These are phyloP conservation scores for Scolopax bukidnonensis DNA, from an alignment of 2,797 vertebrate genomes.

Conservation along the genomic window DNA sequence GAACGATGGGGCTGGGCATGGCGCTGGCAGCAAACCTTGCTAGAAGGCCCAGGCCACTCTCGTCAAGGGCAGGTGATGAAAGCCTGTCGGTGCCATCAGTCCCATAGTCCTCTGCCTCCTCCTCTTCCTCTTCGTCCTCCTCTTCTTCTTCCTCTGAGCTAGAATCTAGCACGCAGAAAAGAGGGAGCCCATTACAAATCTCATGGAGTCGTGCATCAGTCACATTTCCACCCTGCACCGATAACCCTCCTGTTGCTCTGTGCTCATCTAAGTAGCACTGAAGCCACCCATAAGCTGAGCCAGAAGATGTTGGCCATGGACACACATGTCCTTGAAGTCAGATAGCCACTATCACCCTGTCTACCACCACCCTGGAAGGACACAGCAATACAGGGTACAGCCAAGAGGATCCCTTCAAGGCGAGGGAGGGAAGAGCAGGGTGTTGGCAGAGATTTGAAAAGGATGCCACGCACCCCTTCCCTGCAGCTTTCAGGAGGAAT, in stretches of 20 bases:
- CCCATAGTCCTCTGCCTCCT: conserved; percentile 79
- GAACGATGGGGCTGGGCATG: conserved; percentile 85
- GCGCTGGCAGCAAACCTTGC: conserved; percentile 93
- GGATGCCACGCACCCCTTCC: not conserved
- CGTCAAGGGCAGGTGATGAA: conserved; percentile 83
- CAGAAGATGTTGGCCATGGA: not conserved
- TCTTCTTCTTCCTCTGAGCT: conserved; percentile 85
- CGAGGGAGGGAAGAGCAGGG: not conserved
- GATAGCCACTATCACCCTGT: not conserved
- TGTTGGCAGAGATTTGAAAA: not conserved
- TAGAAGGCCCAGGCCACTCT: conserved; percentile 93
- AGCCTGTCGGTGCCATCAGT: conserved; percentile 75
- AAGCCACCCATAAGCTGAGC: not conserved
- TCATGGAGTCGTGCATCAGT: not conserved
- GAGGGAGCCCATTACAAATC: conserved; percentile 50
- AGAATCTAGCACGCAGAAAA: conserved; percentile 81
- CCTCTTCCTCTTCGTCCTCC: conserved; percentile 77
- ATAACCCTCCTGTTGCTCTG: not conserved
- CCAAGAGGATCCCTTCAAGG: not conserved
- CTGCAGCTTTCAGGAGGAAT: conserved; percentile 38
- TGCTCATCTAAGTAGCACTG: not conserved
- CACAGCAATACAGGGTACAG: not conserved
- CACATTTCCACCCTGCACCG: not conserved
- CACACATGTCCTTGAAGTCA: not conserved
- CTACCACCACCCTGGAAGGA: conserved; percentile 32